Conservation (phyloP, 2,113 vertebrate genomes). For the Corythaixoides concolor region DNA sequence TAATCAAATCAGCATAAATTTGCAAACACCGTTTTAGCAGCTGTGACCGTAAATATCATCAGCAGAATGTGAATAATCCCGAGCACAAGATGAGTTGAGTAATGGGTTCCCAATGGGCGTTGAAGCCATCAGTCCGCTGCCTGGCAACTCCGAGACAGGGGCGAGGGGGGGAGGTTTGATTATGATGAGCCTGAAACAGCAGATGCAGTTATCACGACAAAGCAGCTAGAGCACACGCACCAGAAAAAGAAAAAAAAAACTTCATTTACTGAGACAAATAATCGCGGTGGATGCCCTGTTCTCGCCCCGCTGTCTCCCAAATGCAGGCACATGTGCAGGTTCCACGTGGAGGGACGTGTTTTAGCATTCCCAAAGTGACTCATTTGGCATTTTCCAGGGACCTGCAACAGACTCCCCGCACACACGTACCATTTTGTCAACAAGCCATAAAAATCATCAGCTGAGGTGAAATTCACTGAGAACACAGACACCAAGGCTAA, state of each 20-base stretch:
- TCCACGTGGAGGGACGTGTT: background rate
- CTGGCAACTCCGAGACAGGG: conserved; percentile 52
- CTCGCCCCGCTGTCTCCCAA: background rate
- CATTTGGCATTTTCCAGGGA: conserved; percentile 57
- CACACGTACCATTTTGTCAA: conserved; percentile 39
- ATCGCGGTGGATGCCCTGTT: background rate
- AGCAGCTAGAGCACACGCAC: background rate
- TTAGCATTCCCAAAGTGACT: conserved; percentile 34
- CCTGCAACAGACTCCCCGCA: background rate
- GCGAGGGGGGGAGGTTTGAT: conserved; percentile 2
- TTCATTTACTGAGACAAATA: background rate
- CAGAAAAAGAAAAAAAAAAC: background rate
- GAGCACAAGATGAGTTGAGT: conserved; percentile 64
- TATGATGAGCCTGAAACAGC: conserved; percentile 53
- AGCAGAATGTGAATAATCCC: conserved; percentile 64
- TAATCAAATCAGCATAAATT: conserved; percentile 83
- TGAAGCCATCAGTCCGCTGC: conserved; percentile 63
- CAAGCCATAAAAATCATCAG: conserved; percentile 31
- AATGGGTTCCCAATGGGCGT: conserved; percentile 74
- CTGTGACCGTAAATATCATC: conserved; percentile 72
- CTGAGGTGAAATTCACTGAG: background rate
- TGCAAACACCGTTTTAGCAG: conserved; percentile 77
- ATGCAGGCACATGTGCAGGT: background rate
- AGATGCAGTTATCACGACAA: conserved; percentile 50
- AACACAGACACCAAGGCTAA: conserved; percentile 16